Evolutionary conservation across 2,113 vertebrate genomes (phyloP).

Genomic region (Ovis canadensis): DNA sequence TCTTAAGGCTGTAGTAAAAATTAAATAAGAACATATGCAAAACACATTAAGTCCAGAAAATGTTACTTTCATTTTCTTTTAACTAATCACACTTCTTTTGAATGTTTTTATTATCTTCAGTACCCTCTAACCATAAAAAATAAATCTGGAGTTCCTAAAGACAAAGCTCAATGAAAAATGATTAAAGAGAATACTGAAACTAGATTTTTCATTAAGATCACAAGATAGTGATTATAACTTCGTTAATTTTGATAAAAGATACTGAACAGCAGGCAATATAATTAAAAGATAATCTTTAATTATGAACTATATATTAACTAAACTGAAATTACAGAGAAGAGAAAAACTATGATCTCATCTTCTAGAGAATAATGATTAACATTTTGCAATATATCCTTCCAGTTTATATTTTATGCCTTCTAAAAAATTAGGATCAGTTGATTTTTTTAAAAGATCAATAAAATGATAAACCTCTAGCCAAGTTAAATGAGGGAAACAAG

Average conservation of each 20-base stretch:
- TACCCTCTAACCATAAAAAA: neutral
- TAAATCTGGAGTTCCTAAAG: neutral
- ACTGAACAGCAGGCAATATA: neutral
- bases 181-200: neutral
- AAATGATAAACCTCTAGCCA: neutral
- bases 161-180: neutral
- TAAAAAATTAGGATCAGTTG: neutral
- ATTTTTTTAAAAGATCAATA: neutral
- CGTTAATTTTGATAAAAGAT: neutral
- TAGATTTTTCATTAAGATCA: neutral
- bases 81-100: neutral
- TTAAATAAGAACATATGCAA: neutral
- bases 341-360: neutral
- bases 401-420: neutral
- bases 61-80: neutral
- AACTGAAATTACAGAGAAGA: neutral
- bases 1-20: neutral
- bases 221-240: neutral
- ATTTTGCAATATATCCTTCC: neutral
- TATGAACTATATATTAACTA: neutral
- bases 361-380: neutral
- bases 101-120: neutral
- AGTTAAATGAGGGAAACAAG: neutral
- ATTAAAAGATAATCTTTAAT: slow-evolving; percentile 7
- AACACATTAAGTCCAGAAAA: neutral